Evolutionary conservation across 2,888 invertebrate genomes (phyloP).

Genomic region (Ashinkailepas kermadecensis): DNA sequence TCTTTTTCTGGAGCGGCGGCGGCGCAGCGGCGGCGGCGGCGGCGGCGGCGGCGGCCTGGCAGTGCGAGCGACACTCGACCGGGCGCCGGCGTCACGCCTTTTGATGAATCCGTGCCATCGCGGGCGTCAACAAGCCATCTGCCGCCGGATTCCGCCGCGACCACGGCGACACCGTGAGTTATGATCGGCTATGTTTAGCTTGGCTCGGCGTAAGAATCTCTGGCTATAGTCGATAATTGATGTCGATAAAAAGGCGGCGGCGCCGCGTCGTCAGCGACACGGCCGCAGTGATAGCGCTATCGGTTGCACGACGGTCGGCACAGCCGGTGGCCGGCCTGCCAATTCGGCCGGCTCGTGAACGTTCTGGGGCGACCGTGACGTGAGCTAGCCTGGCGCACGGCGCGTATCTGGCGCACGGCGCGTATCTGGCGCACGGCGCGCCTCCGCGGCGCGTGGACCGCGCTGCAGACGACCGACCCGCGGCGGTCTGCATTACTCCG

Average conservation of each 20-base stretch:
- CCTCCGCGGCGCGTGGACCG: too few relatives aligned
- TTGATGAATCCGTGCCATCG: slow-evolving; percentile 7
- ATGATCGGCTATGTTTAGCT: slow-evolving; percentile 13
- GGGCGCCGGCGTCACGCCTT: background rate
- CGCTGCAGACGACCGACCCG: too few relatives aligned
- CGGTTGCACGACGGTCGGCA: background rate
- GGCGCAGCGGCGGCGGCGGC: background rate
- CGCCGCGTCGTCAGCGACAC: background rate
- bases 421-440: too few relatives aligned
- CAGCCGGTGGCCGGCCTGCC: background rate
- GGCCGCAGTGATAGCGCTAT: background rate
- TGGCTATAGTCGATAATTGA: slow-evolving; percentile 10
- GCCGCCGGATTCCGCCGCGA: background rate
- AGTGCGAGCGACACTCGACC: background rate
- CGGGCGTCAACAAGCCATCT: slow-evolving; percentile 6
- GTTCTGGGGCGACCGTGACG: background rate
- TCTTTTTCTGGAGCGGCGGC: too few relatives aligned
- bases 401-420: too few relatives aligned
- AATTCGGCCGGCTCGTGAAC: background rate
- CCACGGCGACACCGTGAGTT: slow-evolving; percentile 2
- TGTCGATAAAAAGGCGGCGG: background rate
- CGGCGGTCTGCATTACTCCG: too few relatives aligned
- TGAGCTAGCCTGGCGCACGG: background rate
- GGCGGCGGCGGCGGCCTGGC: background rate
- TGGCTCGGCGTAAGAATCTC: background rate